Percentiles rank a stretch among this genome's conserved stretches.
These are phyloP conservation scores for Calliopum simillimum DNA, from an alignment of 2,888 invertebrate genomes.

Conservation along the genomic window DNA sequence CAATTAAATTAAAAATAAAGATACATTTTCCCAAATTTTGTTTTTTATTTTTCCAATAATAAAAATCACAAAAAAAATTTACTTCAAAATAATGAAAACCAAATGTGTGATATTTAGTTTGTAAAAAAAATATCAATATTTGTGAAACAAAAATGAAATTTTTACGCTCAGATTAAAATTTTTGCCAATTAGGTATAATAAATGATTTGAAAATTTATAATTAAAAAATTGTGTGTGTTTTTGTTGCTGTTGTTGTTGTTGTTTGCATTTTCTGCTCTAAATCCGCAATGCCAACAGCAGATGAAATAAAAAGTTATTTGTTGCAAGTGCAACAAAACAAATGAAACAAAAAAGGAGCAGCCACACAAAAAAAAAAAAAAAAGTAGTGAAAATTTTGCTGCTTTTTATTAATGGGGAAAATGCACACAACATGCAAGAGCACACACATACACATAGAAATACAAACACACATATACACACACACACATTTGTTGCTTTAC, in stretches of 20 bases:
- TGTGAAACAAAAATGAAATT: neutral
- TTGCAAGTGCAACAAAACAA: neutral
- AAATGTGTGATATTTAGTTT: neutral
- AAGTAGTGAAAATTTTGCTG: neutral
- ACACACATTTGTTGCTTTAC: too few species aligned
- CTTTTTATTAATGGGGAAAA: too few species aligned
- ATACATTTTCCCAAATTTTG: neutral
- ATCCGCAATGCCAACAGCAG: conserved; percentile 5
- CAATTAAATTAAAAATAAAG: too few species aligned
- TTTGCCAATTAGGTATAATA: neutral
- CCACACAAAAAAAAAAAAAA: neutral
- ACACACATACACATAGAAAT: too few species aligned
- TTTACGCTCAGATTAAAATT: neutral
- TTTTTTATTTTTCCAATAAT: neutral
- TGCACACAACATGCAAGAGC: too few species aligned
- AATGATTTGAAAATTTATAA: neutral
- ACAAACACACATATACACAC: too few species aligned
- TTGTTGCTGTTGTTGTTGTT: neutral
- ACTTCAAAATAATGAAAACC: neutral
- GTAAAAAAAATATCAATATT: neutral
- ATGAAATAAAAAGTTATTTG: neutral
- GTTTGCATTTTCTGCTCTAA: conserved; percentile 20
- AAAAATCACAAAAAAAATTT: neutral
- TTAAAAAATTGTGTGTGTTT: neutral
- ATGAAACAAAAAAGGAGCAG: neutral